Evolutionary conservation across 2,113 vertebrate species (phyloP).

Genomic region (Sapajus apella): DNA sequence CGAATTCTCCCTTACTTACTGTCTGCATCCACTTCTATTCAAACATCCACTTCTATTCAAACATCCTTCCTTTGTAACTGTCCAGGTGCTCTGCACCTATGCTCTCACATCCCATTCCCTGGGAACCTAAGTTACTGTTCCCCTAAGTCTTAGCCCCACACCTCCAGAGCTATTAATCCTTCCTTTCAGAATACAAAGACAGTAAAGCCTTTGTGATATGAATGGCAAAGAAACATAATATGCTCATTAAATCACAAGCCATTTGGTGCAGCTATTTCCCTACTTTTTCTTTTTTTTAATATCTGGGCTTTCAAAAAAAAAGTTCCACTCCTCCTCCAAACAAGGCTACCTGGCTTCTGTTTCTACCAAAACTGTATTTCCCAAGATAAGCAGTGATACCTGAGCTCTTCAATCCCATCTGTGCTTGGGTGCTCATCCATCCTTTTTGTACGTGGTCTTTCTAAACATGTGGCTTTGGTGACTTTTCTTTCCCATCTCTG

Average conservation of each 20-base stretch:
- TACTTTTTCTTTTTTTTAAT: not conserved
- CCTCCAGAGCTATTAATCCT: not conserved
- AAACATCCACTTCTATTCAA: not conserved
- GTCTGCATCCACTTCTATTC: not conserved
- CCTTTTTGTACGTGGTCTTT: not conserved
- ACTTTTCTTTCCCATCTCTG: not conserved
- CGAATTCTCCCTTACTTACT: not conserved
- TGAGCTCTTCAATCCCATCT: not conserved
- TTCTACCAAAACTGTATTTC: not conserved
- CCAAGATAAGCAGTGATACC: not conserved
- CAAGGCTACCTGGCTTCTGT: not conserved
- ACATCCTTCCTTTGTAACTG: not conserved
- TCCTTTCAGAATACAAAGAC: not conserved
- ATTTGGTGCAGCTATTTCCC: not conserved
- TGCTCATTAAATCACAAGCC: no score
- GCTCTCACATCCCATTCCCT: not conserved
- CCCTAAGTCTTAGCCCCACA: not conserved
- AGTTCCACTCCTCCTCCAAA: not conserved
- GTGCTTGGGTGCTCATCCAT: no score
- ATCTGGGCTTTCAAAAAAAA: not conserved
- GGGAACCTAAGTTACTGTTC: not conserved
- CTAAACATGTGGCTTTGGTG: not conserved
- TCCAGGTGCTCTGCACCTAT: not conserved
- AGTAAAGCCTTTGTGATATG: not conserved
- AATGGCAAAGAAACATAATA: not conserved